Base-by-base conservation (phyloP, 2,888 invertebrate genomes). In the Bursaphelenchus okinawaensis region DNA sequence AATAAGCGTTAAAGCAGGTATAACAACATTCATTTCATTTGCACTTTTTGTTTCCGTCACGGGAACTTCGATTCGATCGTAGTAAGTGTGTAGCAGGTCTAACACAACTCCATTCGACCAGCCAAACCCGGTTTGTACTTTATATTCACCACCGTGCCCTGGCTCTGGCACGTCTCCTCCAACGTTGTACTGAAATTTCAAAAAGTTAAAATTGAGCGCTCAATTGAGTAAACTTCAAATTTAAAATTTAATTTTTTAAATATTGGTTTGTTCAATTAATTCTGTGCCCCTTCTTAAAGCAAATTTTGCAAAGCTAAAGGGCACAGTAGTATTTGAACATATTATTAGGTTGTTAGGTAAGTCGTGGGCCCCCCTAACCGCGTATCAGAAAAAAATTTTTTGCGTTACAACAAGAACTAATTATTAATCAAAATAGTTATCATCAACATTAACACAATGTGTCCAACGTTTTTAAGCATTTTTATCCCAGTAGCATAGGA, bases 21-120 rank as follows among this genome's bases (percentile, higher is more conserved):
- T n/a, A 4, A 40, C 6, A 12, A 40, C 40, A 12, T n/a, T n/a
- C 3, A 40, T 12, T 4, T 40, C 50, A 1, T 27, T n/a, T 0
- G 20, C 61, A 20, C 20, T 4, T 4, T 8, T 51, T 12, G 7
- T 1, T 9, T 61, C 23, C 8, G 24, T 28, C n/a, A 51, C 52
- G 2, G 40, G 40, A n/a, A 40, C n/a, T 6, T 54, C 65, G 3
- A 73, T 63, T 52, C 77, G 63, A 67, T 80, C 77, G 31, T 69
- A 72, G 65, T 80, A 80, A 7, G 76, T 77, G 40, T 70, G 54
- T 26, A 80, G 68, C 23, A 80, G 68, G 56, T 80, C 79, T 8
- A 80, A 68, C 59, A 80, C 73, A 0, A 75, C 79, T 22, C 80
- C 80, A 54, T 80, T 80, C 8, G 78, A 78, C 80, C 80, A 80